A percentile compares a stretch with the other conserved stretches of the same genome.
phyloP scores from a whole-genome alignment of 1,140 invertebrate genomes.

The Tetramorium parvispinum region DNA sequence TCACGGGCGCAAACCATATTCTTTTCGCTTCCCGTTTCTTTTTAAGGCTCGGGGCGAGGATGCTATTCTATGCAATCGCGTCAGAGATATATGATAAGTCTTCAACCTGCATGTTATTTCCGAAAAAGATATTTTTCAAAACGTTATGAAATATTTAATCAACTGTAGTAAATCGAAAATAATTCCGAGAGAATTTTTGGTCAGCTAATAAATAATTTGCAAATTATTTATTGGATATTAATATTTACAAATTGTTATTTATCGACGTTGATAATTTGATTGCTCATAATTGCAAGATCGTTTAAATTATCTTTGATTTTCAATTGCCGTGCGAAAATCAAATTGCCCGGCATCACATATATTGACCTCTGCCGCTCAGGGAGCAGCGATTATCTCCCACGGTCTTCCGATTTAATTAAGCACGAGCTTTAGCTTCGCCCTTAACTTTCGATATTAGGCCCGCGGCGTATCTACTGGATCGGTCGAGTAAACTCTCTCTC shows the following conservation, averaged over 20 bases:
- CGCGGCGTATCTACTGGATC: slow-evolving; percentile 68
- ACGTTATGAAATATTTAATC: neutral
- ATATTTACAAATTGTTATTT: neutral
- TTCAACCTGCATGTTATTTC: neutral
- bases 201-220: neutral
- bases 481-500: slow-evolving; percentile 40
- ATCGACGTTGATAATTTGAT: neutral
- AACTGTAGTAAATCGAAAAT: neutral
- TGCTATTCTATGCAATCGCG: slow-evolving; percentile 28
- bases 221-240: neutral
- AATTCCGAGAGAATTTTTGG: neutral
- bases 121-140: slow-evolving; percentile 5
- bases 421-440: slow-evolving; percentile 57
- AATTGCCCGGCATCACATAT: slow-evolving; percentile 21
- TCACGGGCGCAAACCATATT: slow-evolving; percentile 63
- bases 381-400: slow-evolving; percentile 68
- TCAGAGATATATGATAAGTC: slow-evolving; percentile 32
- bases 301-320: slow-evolving; percentile 28
- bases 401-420: slow-evolving; percentile 79
- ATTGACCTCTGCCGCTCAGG: slow-evolving; percentile 47
- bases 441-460: slow-evolving; percentile 78
- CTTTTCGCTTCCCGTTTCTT: slow-evolving; percentile 51
- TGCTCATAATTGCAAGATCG: neutral
- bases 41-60: slow-evolving; percentile 14
- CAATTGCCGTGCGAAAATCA: slow-evolving; percentile 37